Conservation (phyloP, 2,113 vertebrate species). For the Leptodactylus fuscus region DNA sequence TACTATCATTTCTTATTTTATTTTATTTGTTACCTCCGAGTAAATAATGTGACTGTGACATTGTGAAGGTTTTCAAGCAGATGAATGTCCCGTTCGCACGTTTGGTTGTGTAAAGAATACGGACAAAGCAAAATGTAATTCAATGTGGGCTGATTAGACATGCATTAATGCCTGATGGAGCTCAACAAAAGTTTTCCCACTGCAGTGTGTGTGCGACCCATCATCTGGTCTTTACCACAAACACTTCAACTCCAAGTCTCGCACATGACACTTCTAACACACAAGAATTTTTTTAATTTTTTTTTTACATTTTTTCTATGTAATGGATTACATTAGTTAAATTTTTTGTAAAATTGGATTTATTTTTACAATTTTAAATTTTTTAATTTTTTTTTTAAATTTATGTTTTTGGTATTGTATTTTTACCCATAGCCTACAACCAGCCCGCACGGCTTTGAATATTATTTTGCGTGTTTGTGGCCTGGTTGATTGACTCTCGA, state of each 20-base stretch:
- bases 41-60: slow-evolving; percentile 24
- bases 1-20: too few species aligned
- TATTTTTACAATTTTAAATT: not conserved
- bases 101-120: slow-evolving; percentile 50
- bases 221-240: slow-evolving; percentile 28
- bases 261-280: not conserved
- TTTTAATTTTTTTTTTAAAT: not conserved
- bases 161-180: slow-evolving; percentile 46
- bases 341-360: not conserved
- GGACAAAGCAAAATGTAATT: slow-evolving; percentile 56
- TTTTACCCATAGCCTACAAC: not conserved
- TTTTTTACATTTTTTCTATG: not conserved
- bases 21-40: too few species aligned
- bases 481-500: slow-evolving; percentile 73
- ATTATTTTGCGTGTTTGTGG: slow-evolving; percentile 23
- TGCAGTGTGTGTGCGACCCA: slow-evolving; percentile 25
- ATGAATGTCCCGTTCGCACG: slow-evolving; percentile 32
- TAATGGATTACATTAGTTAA: not conserved
- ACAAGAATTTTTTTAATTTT: too few species aligned
- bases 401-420: not conserved
- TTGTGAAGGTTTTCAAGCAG: slow-evolving; percentile 30
- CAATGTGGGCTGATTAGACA: slow-evolving; percentile 53
- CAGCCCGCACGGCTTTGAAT: not conserved
- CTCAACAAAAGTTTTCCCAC: slow-evolving; percentile 30
- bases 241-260: not conserved